Percentiles rank a stretch among this genome's conserved stretches.
Conservation (phyloP, 2,888 invertebrate genomes). For the Meteorus colon region DNA sequence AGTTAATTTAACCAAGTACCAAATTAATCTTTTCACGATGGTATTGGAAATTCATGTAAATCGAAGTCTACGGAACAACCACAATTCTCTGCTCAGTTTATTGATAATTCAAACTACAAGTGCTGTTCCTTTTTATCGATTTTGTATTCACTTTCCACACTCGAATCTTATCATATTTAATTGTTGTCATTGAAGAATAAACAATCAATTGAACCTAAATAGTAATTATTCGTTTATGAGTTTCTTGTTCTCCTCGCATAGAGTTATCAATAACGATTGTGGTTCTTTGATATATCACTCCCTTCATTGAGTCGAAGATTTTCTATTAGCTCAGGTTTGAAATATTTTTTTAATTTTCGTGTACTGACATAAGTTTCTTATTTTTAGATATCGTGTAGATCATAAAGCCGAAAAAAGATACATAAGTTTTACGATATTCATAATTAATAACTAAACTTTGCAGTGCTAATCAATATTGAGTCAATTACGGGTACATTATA, state of each 20-base stretch:
- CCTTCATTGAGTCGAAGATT: constrained; percentile 35
- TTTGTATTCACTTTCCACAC: constrained; percentile 40
- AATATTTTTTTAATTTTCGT: constrained; percentile 60
- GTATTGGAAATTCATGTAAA: background rate
- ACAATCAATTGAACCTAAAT: background rate
- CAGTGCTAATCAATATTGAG: constrained; percentile 54
- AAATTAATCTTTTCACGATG: too few species aligned
- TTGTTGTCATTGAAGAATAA: constrained; percentile 5
- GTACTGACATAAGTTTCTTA: constrained; percentile 54
- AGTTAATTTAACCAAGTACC: too few species aligned
- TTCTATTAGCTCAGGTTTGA: constrained; percentile 56
- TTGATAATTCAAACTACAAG: constrained; percentile 55
- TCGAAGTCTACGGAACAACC: constrained; percentile 18
- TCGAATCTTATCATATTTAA: constrained; percentile 30
- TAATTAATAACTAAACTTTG: constrained; percentile 53
- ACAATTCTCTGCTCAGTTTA: constrained; percentile 51
- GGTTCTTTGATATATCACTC: constrained; percentile 42
- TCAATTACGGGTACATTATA: constrained; percentile 55
- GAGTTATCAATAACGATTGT: constrained; percentile 55
- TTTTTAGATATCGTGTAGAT: constrained; percentile 59
- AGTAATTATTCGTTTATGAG: constrained; percentile 4
- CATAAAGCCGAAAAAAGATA: constrained; percentile 65
- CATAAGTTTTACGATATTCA: constrained; percentile 55
- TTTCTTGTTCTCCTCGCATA: constrained; percentile 30
- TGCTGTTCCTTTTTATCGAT: constrained; percentile 47